phyloP scores from a whole-genome alignment of 1,140 invertebrate species.

The Diachasmimorpha longicaudata region DNA sequence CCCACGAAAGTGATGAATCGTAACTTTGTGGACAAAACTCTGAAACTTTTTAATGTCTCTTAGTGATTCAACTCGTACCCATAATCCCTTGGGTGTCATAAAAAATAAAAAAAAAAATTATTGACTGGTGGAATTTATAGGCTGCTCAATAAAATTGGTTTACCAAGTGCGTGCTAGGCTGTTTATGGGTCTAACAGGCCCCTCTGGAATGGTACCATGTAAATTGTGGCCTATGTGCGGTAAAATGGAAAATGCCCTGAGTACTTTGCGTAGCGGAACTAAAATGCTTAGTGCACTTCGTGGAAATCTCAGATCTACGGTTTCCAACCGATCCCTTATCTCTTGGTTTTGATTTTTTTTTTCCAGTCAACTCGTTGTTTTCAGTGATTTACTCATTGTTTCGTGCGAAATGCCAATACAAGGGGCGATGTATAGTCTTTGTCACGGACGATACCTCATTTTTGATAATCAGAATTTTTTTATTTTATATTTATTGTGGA shows the following conservation, averaged over 20 bases:
- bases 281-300: slow-evolving; percentile 11
- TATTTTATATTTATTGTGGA: too few species aligned
- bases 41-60: neutral
- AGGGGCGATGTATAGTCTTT: neutral
- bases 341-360: neutral
- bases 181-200: slow-evolving; percentile 15
- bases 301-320: slow-evolving; percentile 23
- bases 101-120: too few species aligned
- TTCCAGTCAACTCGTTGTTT: neutral
- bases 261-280: slow-evolving; percentile 16
- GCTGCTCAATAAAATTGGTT: neutral
- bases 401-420: neutral
- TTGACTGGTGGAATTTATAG: slow-evolving; percentile 2
- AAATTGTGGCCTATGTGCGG: slow-evolving; percentile 8
- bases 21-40: neutral
- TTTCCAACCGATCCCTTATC: neutral
- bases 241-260: slow-evolving; percentile 2
- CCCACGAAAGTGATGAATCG: neutral
- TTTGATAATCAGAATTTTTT: too few species aligned
- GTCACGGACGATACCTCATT: neutral
- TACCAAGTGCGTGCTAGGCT: slow-evolving; percentile 5
- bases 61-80: too few species aligned
- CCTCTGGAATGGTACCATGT: slow-evolving; percentile 12
- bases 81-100: neutral
- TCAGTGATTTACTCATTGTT: neutral